Base-by-base conservation (phyloP, 1,140 invertebrate genomes). In the Pseudomyrmex pallidus region DNA sequence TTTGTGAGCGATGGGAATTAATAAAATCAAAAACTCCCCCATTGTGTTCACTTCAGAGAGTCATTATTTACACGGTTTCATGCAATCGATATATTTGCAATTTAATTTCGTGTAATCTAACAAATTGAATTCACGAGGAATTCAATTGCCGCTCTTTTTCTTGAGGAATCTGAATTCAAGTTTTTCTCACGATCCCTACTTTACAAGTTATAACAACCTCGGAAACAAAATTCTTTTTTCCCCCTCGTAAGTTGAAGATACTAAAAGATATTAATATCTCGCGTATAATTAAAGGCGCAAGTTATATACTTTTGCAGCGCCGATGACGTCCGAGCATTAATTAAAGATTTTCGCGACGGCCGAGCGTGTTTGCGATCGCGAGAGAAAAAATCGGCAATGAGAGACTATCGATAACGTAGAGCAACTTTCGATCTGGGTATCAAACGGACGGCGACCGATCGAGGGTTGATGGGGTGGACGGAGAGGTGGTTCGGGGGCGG, bases 361-460 rank as follows among this genome's bases (percentile, higher is more conserved):
- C 66, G 52, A 56, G 54, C 78, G 25, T 62, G 72, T 78, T 56
- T 74, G 87, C 86, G 84, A 86, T 85, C 72, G 78, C 83, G 83
- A 63, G 83, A 83, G 87, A 35, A 90, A 86, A 90, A 89, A 82
- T 86, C 83, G 44, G 70, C 73, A 86, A 80, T 52, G 82, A 88
- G 86, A 73, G 82, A 52, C 70, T 73, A 87, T 88, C 86, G 82
- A 85, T 83, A 84, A 83, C 76, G 91, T 91, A 89, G 88, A 91
- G 90, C 87, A 87, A 91, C 87, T 88, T 88, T 83, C 82, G 88
- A 85, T 80, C 89, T 87, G 87, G 87, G 76, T 61, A 83, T 77
- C 74, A 85, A 80, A 87, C 82, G 78, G 52, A 85, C 82, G 83
- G 73, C 72, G 86, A 80, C 66, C 80, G 63, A 83, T 66, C 66